phyloP scores from a whole-genome alignment of 2,113 vertebrate genomes.

The Brienomyrus brachyistius region DNA sequence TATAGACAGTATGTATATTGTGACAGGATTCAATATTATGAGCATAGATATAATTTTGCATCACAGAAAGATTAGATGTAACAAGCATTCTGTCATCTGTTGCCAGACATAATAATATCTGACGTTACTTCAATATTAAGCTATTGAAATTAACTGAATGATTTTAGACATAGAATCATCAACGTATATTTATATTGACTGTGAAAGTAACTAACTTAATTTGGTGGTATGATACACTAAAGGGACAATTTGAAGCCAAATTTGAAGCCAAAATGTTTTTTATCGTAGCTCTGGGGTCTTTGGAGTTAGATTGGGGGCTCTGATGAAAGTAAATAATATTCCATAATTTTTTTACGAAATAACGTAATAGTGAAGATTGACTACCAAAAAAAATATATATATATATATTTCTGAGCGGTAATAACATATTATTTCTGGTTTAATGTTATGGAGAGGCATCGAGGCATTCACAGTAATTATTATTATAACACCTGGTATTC shows the following conservation, averaged over 20 bases:
- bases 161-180: background rate
- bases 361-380: background rate
- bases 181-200: background rate
- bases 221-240: background rate
- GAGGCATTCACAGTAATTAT: background rate
- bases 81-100: background rate
- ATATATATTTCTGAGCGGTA: background rate
- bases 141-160: background rate
- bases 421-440: background rate
- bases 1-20: background rate
- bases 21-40: background rate
- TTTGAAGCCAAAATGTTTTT: conserved; percentile 15
- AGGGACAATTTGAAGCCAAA: conserved; percentile 10
- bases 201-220: background rate
- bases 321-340: background rate
- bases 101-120: background rate
- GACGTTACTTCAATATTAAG: background rate
- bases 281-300: conserved; percentile 13
- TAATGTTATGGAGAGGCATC: background rate
- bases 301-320: background rate
- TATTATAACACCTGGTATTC: background rate
- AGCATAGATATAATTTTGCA: background rate
- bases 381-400: background rate
- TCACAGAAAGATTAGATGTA: background rate
- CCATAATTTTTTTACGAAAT: background rate